phyloP scores from a whole-genome alignment of 2,113 vertebrate genomes.

The Salvator merianae region DNA sequence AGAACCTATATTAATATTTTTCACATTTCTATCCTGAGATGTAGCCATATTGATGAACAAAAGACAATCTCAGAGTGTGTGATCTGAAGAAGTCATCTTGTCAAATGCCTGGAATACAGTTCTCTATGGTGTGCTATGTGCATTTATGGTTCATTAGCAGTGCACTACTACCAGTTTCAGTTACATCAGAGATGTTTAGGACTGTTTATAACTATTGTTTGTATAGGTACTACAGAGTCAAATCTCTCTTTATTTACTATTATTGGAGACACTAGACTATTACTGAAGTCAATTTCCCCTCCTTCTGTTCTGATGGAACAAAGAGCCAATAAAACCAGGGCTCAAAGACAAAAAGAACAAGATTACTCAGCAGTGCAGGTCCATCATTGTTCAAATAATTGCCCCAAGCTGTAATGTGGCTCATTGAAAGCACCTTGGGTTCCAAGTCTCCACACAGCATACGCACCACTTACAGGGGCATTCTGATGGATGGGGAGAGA shows the following conservation, averaged over 20 bases:
- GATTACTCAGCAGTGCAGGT: neutral
- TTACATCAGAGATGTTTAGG: too few species aligned
- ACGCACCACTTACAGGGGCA: too few species aligned
- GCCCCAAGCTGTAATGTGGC: neutral
- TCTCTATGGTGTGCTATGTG: constrained; percentile 60
- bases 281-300: neutral
- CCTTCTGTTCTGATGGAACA: neutral
- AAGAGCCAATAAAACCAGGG: neutral
- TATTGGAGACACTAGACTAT: neutral
- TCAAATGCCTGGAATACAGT: constrained; percentile 61
- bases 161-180: constrained; percentile 33
- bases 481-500: neutral
- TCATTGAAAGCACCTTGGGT: neutral
- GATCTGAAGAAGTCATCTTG: constrained; percentile 51
- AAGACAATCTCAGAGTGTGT: neutral
- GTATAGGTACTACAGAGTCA: neutral
- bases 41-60: neutral
- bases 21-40: neutral
- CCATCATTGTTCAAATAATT: neutral
- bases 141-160: constrained; percentile 52
- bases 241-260: constrained; percentile 18
- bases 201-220: neutral
- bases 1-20: neutral
- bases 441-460: neutral
- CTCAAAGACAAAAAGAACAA: neutral